Evolutionary conservation across 2,888 invertebrate species (phyloP).

Genomic region (Lycaena phlaeas): DNA sequence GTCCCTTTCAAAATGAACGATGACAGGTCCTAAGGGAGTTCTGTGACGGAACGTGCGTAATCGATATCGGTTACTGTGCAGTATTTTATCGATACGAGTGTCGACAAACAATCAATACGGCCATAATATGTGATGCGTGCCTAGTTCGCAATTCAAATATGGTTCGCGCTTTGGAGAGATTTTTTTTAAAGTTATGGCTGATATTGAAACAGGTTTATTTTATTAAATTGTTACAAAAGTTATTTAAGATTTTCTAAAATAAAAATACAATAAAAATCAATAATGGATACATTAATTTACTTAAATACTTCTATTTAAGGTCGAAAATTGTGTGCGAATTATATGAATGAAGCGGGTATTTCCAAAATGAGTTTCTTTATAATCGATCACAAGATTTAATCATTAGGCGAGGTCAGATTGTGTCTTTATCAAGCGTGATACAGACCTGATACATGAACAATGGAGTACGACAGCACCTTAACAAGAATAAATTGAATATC

Average conservation of each 20-base stretch:
- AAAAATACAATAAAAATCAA: too few species aligned
- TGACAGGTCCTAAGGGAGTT: conserved; percentile 12
- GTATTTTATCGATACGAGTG: conserved; percentile 28
- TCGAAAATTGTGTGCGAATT: too few species aligned
- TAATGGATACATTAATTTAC: too few species aligned
- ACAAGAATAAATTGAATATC: conserved; percentile 53
- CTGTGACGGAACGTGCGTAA: conserved; percentile 14
- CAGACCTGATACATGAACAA: conserved; percentile 34
- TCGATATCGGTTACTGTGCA: conserved; percentile 22
- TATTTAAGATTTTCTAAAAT: too few species aligned
- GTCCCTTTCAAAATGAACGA: conserved; percentile 12
- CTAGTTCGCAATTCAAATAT: too few species aligned
- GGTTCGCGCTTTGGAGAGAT: too few species aligned
- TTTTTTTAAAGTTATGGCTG: too few species aligned
- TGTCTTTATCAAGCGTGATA: conserved; percentile 12
- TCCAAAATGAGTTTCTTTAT: too few species aligned
- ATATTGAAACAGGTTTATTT: too few species aligned
- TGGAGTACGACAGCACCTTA: conserved; percentile 34
- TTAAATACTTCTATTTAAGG: too few species aligned
- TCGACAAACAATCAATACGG: conserved; percentile 11
- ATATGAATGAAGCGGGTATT: too few species aligned
- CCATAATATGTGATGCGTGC: neutral
- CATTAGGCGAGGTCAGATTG: conserved; percentile 5
- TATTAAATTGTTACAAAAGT: too few species aligned
- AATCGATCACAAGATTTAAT: conserved; percentile 7